Evolutionary conservation across 2,797 vertebrate genomes (phyloP), one percentile per base, ranked within the genome.

Genomic region (Hypotaenidia okinawae): DNA sequence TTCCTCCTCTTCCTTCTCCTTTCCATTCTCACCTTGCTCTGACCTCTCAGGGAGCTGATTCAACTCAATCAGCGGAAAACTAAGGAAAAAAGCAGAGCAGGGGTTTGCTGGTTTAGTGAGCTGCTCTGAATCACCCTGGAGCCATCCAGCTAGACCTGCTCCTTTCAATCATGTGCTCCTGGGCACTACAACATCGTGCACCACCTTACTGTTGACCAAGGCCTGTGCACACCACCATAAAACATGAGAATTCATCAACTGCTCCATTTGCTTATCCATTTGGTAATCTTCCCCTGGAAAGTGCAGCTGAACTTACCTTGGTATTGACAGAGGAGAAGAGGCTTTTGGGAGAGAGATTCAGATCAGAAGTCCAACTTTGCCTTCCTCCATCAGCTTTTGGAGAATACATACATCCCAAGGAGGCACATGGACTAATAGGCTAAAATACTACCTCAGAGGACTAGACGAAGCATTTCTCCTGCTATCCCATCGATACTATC

Each of bases 131-230:
- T 91, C 68, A 76, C 15, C 19, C 28, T 43, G 63, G 8, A 63
- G 75, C 47, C 55, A 58, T 49, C n/a, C 63, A 28, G 18, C 15
- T n/a, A 41, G 47, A 37, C 37, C 28, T 58, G 25, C 1, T 83
- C 13, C 27, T 79, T 32, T 88, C 47, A 33, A 1, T 22, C 13
- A 35, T 19, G 22, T 0, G 0, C 12, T 47, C 2, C 5, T 21
- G 54, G 32, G 17, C 12, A 67, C 55, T 62, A n/a, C 13, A 63
- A 47, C 28, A 64, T 84, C 90, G 25, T 41, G 17, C 41, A 62
- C 6, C 5, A 37, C 37, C 5, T 33, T 66, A 24, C 23, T 49
- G 19, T 0, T 79, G 79, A 45, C 28, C 33, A 51, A 89, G 35
- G n/a, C 32, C 52, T 4, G 0, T 21, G 9, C 52, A 45, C 49